Percentiles rank a stretch among this genome's conserved stretches.
These are phyloP conservation scores for Cettia cetti DNA, from an alignment of 2,113 vertebrate genomes.

Conservation along the genomic window DNA sequence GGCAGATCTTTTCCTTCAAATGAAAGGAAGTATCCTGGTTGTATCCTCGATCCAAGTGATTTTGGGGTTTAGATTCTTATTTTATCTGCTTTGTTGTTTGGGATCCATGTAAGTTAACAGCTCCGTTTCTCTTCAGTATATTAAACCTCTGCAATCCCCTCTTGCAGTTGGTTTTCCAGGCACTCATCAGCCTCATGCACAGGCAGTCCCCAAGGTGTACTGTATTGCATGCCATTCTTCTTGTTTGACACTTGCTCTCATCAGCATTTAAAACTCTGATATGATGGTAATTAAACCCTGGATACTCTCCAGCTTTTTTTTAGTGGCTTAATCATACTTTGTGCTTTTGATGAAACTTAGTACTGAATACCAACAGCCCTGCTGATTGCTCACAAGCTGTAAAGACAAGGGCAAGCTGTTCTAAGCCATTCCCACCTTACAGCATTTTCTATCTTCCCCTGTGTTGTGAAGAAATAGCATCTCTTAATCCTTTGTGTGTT, in stretches of 20 bases:
- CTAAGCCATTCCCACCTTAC: background rate
- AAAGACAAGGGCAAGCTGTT: background rate
- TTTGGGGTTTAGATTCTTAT: background rate
- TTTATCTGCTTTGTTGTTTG: background rate
- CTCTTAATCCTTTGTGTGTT: background rate
- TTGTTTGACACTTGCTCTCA: conserved; percentile 29
- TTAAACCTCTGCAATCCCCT: background rate
- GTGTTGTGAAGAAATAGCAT: background rate
- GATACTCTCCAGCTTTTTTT: conserved; percentile 14
- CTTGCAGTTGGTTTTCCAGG: background rate
- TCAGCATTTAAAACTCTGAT: conserved; percentile 29
- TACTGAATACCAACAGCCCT: background rate
- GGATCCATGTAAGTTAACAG: background rate
- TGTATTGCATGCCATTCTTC: background rate
- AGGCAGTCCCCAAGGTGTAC: background rate
- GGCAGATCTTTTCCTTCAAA: background rate
- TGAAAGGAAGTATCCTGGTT: background rate
- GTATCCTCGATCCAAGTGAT: background rate
- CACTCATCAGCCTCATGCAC: background rate
- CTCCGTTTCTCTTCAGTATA: background rate
- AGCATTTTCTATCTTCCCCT: background rate
- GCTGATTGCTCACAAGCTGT: background rate
- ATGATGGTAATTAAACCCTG: conserved; percentile 21
- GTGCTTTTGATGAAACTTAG: background rate
- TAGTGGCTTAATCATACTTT: background rate